These are phyloP conservation scores for Emmelina monodactyla DNA, from an alignment of 2,888 invertebrate species.

Conservation along the genomic window DNA sequence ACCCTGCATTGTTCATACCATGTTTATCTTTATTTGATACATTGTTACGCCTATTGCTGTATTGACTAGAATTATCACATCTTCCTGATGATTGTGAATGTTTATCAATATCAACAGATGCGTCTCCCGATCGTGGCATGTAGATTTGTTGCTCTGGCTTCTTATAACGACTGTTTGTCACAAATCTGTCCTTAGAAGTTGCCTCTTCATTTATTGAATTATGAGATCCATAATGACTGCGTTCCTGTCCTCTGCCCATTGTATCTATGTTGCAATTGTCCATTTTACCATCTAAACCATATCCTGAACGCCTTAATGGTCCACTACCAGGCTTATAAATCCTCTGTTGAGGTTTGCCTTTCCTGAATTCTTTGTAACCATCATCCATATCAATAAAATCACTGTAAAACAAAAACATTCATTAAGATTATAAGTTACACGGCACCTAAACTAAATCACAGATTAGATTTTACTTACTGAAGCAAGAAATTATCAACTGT, in stretches of 20 bases:
- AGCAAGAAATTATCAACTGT: too few relatives aligned
- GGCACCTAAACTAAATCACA: neutral
- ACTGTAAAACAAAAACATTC: neutral
- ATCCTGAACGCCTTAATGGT: constrained; percentile 72
- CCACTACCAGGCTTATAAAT: constrained; percentile 82
- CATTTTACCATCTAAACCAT: constrained; percentile 65
- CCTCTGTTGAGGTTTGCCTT: constrained; percentile 73
- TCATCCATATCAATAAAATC: constrained; percentile 58
- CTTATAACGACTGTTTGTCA: constrained; percentile 32
- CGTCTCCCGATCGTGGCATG: constrained; percentile 43
- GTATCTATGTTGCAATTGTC: constrained; percentile 47
- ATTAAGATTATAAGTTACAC: neutral
- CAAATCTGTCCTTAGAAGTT: constrained; percentile 27
- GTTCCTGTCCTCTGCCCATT: constrained; percentile 30
- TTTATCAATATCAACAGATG: constrained; percentile 36
- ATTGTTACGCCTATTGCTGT: constrained; percentile 33
- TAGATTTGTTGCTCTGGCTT: constrained; percentile 58
- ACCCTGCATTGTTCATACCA: constrained; percentile 29
- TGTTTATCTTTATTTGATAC: constrained; percentile 38
- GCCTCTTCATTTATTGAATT: constrained; percentile 42
- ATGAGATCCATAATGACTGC: constrained; percentile 45
- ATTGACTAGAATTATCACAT: constrained; percentile 53
- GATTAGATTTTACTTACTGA: too few relatives aligned
- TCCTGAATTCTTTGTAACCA: constrained; percentile 64
- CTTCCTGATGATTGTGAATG: constrained; percentile 32